A percentile compares a stretch with the other conserved stretches of the same genome.
phyloP scores from a whole-genome alignment of 2,113 vertebrate genomes.

The Anolis sagrei region DNA sequence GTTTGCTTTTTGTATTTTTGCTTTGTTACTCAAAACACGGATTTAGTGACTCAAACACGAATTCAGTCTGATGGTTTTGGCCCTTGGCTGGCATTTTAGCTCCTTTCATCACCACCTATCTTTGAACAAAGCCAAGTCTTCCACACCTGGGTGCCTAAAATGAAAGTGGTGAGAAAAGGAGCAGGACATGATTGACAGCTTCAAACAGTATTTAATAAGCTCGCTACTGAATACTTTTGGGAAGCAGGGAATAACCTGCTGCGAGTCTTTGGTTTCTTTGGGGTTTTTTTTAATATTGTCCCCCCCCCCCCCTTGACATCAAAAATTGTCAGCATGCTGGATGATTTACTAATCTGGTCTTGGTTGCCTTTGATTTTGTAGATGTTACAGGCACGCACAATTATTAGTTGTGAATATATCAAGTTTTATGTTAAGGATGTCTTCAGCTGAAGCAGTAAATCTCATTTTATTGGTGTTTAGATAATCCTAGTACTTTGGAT shows the following conservation, averaged over 20 bases:
- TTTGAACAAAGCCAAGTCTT: not conserved
- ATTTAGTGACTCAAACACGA: no score
- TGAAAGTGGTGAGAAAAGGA: not conserved
- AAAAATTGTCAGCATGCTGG: not conserved
- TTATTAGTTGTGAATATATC: not conserved
- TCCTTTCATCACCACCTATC: no score
- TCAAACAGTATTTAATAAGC: not conserved
- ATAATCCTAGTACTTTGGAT: not conserved
- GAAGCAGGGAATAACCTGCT: not conserved
- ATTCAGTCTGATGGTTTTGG: no score
- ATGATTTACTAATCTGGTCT: not conserved
- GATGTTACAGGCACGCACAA: not conserved
- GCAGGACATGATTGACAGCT: not conserved
- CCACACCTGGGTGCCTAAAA: not conserved
- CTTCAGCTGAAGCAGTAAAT: not conserved
- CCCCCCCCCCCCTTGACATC: no score
- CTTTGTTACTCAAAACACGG: no score
- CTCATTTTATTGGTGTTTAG: not conserved
- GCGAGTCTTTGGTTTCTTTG: not conserved
- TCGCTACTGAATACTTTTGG: not conserved
- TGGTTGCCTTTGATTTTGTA: not conserved
- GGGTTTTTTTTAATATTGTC: not conserved
- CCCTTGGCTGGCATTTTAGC: no score
- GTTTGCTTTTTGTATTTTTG: no score
- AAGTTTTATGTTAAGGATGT: slow-evolving; percentile 6